A percentile compares a stretch with the other conserved stretches of the same genome.
Evolutionary conservation across 2,888 invertebrate genomes (phyloP).

Genomic region (Mamestra brassicae): DNA sequence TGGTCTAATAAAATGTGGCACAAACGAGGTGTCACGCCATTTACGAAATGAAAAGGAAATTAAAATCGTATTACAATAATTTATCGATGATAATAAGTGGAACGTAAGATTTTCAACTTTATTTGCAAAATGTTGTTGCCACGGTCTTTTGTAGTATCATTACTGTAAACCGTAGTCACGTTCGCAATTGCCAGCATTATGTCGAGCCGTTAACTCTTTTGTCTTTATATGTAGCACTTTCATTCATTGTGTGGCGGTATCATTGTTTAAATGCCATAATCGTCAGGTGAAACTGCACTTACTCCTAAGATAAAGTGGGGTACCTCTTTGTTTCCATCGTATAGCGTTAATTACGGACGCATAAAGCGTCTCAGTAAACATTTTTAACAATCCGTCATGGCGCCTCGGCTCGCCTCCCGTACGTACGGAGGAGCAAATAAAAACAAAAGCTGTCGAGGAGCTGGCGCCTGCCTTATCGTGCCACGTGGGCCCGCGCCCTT

Average conservation of each 20-base stretch:
- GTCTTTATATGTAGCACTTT: slow-evolving; percentile 50
- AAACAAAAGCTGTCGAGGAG: slow-evolving; percentile 69
- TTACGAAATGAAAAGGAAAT: slow-evolving; percentile 53
- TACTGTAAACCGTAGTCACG: slow-evolving; percentile 26
- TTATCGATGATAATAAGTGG: slow-evolving; percentile 24
- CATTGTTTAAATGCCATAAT: slow-evolving; percentile 56
- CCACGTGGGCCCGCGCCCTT: slow-evolving; percentile 82
- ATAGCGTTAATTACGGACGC: slow-evolving; percentile 74
- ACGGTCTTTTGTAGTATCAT: slow-evolving; percentile 12
- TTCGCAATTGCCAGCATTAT: slow-evolving; percentile 26
- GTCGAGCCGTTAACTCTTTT: slow-evolving; percentile 27
- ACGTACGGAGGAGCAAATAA: slow-evolving; percentile 54
- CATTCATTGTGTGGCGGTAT: slow-evolving; percentile 47
- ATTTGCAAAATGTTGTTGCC: slow-evolving; percentile 40
- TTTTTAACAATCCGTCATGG: slow-evolving; percentile 77
- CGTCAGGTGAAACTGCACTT: slow-evolving; percentile 52
- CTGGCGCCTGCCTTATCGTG: slow-evolving; percentile 86
- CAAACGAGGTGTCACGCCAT: slow-evolving; percentile 49
- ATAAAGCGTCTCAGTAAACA: slow-evolving; percentile 76
- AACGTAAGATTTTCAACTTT: slow-evolving; percentile 23
- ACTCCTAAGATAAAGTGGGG: slow-evolving; percentile 63
- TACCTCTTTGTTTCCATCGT: slow-evolving; percentile 64
- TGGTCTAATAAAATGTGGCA: slow-evolving; percentile 60
- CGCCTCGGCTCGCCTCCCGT: slow-evolving; percentile 72
- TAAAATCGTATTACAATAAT: slow-evolving; percentile 26